These are phyloP conservation scores for Muscicapa comitata DNA, from an alignment of 2,797 vertebrate genomes.

Conservation along the genomic window DNA sequence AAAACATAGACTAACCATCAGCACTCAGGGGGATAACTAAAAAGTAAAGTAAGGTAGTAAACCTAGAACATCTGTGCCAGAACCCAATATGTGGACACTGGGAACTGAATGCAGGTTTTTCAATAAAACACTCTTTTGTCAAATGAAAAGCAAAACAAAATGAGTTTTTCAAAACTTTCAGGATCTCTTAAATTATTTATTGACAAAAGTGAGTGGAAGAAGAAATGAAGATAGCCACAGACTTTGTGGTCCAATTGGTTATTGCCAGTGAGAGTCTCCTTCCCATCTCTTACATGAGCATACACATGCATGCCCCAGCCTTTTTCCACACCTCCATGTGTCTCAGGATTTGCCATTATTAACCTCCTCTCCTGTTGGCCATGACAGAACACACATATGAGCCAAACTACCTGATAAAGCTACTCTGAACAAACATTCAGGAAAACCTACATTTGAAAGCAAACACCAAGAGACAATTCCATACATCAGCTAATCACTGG, in stretches of 20 bases:
- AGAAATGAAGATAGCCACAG: background rate
- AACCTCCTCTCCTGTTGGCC: background rate
- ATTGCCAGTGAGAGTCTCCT: rapidly evolving
- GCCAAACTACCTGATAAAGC: background rate
- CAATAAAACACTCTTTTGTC: background rate
- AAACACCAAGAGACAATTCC: background rate
- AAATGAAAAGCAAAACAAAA: background rate
- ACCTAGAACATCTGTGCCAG: background rate
- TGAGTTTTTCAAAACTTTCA: background rate
- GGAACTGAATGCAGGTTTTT: background rate
- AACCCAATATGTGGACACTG: background rate
- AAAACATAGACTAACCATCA: background rate
- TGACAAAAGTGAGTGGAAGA: background rate
- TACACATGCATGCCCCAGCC: rapidly evolving
- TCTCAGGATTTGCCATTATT: background rate
- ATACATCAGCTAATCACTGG: background rate
- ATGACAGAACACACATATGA: background rate
- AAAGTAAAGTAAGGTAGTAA: background rate
- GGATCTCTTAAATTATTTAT: background rate
- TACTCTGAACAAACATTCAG: background rate
- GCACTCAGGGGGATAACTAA: background rate
- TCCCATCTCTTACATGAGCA: too few relatives aligned
- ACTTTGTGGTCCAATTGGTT: background rate
- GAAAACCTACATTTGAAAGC: background rate
- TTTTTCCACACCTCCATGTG: background rate